phyloP scores from a whole-genome alignment of 2,888 invertebrate genomes.

The Synanthedon vespiformis region DNA sequence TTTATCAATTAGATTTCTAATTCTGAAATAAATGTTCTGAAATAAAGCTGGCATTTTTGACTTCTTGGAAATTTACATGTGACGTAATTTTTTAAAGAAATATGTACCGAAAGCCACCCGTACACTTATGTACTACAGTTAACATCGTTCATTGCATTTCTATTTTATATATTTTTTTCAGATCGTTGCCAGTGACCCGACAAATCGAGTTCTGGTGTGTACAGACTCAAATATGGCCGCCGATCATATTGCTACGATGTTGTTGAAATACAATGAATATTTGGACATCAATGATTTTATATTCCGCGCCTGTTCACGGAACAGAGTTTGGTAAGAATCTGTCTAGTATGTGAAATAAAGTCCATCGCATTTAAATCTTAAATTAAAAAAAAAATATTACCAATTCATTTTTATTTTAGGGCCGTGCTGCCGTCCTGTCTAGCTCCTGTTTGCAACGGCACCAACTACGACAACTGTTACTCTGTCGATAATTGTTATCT shows the following conservation, averaged over 20 bases:
- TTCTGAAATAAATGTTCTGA: too few relatives aligned
- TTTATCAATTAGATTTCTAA: too few relatives aligned
- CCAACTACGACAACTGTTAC: conserved; percentile 25
- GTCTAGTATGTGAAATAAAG: too few relatives aligned
- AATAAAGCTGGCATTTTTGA: too few relatives aligned
- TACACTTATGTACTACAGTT: too few relatives aligned
- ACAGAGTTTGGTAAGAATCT: conserved; percentile 37
- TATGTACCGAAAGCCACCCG: too few relatives aligned
- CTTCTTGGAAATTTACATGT: too few relatives aligned
- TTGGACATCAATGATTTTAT: conserved; percentile 34
- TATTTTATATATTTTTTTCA: too few relatives aligned
- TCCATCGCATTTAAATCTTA: not conserved
- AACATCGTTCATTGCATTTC: not conserved
- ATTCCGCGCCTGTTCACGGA: conserved; percentile 36
- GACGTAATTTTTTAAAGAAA: too few relatives aligned
- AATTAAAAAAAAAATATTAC: not conserved
- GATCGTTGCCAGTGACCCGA: conserved; percentile 19
- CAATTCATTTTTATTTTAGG: conserved; percentile 18
- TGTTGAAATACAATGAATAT: conserved; percentile 29
- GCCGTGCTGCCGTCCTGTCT: conserved; percentile 34
- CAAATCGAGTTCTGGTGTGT: conserved; percentile 41
- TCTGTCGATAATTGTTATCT: conserved; percentile 22
- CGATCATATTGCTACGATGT: conserved; percentile 41
- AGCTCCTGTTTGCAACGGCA: conserved; percentile 35
- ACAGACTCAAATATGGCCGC: conserved; percentile 57